Percentiles rank a stretch among this genome's conserved stretches.
These are phyloP conservation scores for Xiphophorus maculatus DNA, from an alignment of 2,113 vertebrate species.

Conservation along the genomic window DNA sequence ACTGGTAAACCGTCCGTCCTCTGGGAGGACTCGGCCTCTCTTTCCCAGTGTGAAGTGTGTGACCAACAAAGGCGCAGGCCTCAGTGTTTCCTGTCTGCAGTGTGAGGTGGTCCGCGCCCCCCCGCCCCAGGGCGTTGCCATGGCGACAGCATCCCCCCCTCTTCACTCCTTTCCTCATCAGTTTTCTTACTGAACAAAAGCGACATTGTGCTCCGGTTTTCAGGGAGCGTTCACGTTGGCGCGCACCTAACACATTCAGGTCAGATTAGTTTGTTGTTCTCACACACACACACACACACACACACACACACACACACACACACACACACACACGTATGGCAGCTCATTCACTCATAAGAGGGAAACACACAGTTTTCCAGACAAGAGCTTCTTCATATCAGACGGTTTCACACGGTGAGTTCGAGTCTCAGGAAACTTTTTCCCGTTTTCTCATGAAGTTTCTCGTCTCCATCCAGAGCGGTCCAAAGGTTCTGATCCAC, in stretches of 20 bases:
- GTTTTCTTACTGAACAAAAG: slow-evolving; percentile 80
- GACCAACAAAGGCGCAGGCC: slow-evolving; percentile 54
- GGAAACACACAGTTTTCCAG: not conserved
- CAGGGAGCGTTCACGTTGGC: slow-evolving; percentile 30
- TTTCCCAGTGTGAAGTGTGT: slow-evolving; percentile 29
- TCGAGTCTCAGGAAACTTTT: not conserved
- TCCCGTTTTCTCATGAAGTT: not conserved
- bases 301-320: slow-evolving; percentile 3
- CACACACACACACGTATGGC: not conserved
- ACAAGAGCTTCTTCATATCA: slow-evolving; percentile 11
- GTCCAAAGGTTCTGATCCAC: not conserved
- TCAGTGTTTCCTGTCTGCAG: slow-evolving; percentile 69
- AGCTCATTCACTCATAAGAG: slow-evolving; percentile 37
- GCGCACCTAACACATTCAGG: slow-evolving; percentile 67
- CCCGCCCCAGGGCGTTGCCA: slow-evolving; percentile 59
- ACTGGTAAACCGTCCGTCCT: slow-evolving; percentile 47
- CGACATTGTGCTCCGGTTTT: slow-evolving; percentile 75
- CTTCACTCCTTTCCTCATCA: slow-evolving; percentile 52
- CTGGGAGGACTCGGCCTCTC: slow-evolving; percentile 23
- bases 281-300: slow-evolving; percentile 44
- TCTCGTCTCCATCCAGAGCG: not conserved
- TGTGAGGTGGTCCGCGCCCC: slow-evolving; percentile 55
- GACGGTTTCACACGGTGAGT: slow-evolving; percentile 34
- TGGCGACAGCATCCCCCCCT: slow-evolving; percentile 52
- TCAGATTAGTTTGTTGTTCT: slow-evolving; percentile 76